These are phyloP conservation scores for Rhinichthys osculus DNA, from an alignment of 2,797 vertebrate genomes.

Conservation along the genomic window DNA sequence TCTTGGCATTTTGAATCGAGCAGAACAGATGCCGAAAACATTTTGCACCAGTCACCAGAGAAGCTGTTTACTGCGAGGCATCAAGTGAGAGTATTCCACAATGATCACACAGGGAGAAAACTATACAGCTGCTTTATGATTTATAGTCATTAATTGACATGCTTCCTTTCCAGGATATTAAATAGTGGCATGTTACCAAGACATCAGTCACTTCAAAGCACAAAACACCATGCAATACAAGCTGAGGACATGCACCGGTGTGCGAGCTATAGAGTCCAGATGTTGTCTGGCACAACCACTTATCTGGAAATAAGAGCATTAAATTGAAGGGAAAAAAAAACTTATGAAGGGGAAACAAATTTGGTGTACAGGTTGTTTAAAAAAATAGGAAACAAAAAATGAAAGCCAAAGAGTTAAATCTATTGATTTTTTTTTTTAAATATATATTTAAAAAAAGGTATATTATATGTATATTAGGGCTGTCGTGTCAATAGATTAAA, in stretches of 20 bases:
- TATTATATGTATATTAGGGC: no score
- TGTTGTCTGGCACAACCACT: constrained; percentile 10
- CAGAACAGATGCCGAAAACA: constrained; percentile 15
- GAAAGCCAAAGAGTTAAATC: background rate
- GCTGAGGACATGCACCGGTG: constrained; percentile 30
- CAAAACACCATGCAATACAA: constrained; percentile 18
- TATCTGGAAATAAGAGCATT: background rate
- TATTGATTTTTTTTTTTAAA: no score
- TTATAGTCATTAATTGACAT: constrained; percentile 45
- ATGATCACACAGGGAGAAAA: constrained; percentile 38
- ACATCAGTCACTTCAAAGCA: constrained; percentile 30
- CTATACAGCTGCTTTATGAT: constrained; percentile 28
- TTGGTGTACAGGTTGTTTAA: background rate
- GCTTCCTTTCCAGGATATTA: constrained; percentile 51
- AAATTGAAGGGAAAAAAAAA: background rate
- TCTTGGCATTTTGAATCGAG: constrained; percentile 10
- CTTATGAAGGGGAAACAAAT: background rate
- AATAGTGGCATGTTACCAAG: constrained; percentile 38
- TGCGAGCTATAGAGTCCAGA: constrained; percentile 41
- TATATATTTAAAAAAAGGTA: no score
- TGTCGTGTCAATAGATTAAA: no score
- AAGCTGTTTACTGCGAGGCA: constrained; percentile 21
- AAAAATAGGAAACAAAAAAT: background rate
- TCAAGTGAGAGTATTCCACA: constrained; percentile 23
- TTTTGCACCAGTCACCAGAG: constrained; percentile 37